These are phyloP conservation scores for Sisyra nigra DNA, from an alignment of 2,888 invertebrate genomes.

Conservation along the genomic window DNA sequence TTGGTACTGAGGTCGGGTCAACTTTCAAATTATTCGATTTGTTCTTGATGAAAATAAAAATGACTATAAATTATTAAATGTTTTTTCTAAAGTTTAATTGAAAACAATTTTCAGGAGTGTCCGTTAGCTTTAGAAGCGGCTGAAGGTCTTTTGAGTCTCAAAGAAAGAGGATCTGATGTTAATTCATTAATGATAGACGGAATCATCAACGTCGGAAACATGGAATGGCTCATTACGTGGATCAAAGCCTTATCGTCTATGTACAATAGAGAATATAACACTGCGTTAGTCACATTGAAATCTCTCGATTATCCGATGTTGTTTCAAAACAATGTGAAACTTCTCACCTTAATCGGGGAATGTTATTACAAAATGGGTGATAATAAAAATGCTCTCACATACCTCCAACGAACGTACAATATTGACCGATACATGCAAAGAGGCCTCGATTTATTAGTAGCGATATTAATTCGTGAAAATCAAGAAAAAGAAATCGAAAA, in stretches of 20 bases:
- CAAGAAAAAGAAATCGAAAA: slow-evolving; percentile 43
- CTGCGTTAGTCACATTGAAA: slow-evolving; percentile 48
- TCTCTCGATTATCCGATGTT: slow-evolving; percentile 45
- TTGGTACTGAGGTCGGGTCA: no score
- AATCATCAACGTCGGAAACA: slow-evolving; percentile 14
- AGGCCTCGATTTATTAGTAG: slow-evolving; percentile 48
- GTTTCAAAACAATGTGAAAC: slow-evolving; percentile 47
- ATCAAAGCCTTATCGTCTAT: slow-evolving; percentile 46
- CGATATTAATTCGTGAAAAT: slow-evolving; percentile 40
- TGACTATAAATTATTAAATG: not conserved
- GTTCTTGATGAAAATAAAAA: not conserved
- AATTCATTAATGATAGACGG: slow-evolving; percentile 50
- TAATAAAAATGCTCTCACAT: slow-evolving; percentile 41
- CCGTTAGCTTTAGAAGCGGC: slow-evolving; percentile 63
- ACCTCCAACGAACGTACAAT: slow-evolving; percentile 33
- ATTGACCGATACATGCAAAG: slow-evolving; percentile 35
- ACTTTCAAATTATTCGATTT: not conserved
- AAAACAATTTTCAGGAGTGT: slow-evolving; percentile 32
- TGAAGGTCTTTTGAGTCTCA: slow-evolving; percentile 51
- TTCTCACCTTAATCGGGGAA: slow-evolving; percentile 53
- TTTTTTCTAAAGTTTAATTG: slow-evolving; percentile 4
- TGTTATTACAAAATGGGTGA: slow-evolving; percentile 58
- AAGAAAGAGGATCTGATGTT: slow-evolving; percentile 58
- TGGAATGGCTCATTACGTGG: slow-evolving; percentile 42
- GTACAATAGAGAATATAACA: slow-evolving; percentile 47